Evolutionary conservation across 2,797 vertebrate species (phyloP).

Genomic region (Gallirallus australis): DNA sequence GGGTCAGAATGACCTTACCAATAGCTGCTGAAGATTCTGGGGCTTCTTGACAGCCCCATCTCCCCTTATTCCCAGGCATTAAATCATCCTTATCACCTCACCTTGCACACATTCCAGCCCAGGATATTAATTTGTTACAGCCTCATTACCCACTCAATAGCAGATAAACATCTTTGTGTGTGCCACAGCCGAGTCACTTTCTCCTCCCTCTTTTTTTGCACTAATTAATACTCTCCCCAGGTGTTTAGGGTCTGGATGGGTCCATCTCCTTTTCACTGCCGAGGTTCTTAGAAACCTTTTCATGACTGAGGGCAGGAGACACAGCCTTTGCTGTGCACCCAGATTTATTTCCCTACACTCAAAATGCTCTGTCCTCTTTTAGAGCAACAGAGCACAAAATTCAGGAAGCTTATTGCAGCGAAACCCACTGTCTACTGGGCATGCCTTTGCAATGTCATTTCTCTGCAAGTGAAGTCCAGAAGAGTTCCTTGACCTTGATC

Average conservation of each 20-base stretch:
- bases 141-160: neutral
- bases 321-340: neutral
- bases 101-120: neutral
- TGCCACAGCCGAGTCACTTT: neutral
- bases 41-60: neutral
- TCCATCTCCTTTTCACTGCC: neutral
- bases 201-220: neutral
- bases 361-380: neutral
- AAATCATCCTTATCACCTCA: neutral
- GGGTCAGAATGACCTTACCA: neutral
- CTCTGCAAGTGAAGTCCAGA: neutral
- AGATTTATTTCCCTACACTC: neutral
- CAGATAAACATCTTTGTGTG: neutral
- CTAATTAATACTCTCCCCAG: neutral
- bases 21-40: neutral
- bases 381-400: neutral
- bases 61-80: neutral
- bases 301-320: neutral
- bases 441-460: neutral
- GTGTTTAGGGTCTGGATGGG: fast-evolving
- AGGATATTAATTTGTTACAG: neutral
- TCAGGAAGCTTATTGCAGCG: neutral
- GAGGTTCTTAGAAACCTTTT: neutral
- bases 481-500: neutral
- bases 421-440: neutral